Base-by-base conservation (phyloP, 2,888 invertebrate species). In the Lasius fuliginosus region DNA sequence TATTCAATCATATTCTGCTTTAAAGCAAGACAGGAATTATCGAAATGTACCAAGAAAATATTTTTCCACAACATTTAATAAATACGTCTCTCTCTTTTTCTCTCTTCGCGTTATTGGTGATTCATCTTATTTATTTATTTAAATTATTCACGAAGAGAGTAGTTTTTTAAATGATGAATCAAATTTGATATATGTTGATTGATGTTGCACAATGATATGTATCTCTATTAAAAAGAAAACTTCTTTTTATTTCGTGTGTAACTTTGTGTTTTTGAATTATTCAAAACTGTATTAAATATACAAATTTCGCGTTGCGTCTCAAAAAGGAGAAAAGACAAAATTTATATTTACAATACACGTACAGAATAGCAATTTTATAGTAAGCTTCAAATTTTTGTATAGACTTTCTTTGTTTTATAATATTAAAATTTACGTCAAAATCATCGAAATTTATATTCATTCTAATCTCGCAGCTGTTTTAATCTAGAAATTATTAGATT, bases 241-340 rank as follows among this genome's bases (percentile, higher is more conserved):
- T 12, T 67, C 49, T 76, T 64, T 65, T 67, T 11, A 65, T 64
- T 65, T 65, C 4, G 6, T 64, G 46, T 36, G 23, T 49, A 65
- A 67, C 27, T 73, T 73, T 73, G 33, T 76, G 15, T 67, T 67
- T 76, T 76, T n/a, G 18, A 76, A 67, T 76, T 67, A 76, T 67
- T 76, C 65, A 49, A n/a, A 64, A 36, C 33, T 5, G 46, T 49
- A 49, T 65, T 65, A 65, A 65, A 62, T 33, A n/a, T 60, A 60
- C 27, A 60, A 60, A 74, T 30, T 42, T 49, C 23, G 60, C 62
- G 23, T 62, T 62, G 9, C 33, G 33, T 33, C n/a, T 46, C n/a
- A 30, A 27, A 12, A 15, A 60, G 12, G 30, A 30, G 12, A 30
- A 60, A 60, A 60, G 60, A 30, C 30, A 18, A 18, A 36, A 42